A percentile compares a stretch with the other conserved stretches of the same genome.
Conservation (phyloP, 2,113 vertebrate genomes). For the Lucifuga dentata region DNA sequence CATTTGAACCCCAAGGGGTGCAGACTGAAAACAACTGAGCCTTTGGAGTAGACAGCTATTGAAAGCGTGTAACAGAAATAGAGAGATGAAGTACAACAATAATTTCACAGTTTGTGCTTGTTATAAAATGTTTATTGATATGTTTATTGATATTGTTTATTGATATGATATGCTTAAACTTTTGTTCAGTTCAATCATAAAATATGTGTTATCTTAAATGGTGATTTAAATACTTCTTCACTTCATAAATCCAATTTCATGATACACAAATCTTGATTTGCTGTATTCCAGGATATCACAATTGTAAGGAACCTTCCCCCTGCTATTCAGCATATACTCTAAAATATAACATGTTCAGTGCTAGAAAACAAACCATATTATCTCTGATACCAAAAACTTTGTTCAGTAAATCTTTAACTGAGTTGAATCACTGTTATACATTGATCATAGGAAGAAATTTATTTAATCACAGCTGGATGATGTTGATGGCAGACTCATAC, state of each 20-base stretch:
- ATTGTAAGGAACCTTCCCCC: conserved; percentile 14
- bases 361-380: background rate
- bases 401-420: conserved; percentile 2
- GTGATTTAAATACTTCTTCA: conserved; percentile 18
- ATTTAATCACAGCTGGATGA: conserved; percentile 73
- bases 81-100: background rate
- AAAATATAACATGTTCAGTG: background rate
- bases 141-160: conserved; percentile 66
- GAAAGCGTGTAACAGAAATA: background rate
- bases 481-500: conserved; percentile 82
- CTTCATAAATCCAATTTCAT: conserved; percentile 5
- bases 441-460: conserved; percentile 12
- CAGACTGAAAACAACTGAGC: too few species aligned
- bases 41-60: too few species aligned
- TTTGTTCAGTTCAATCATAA: too few species aligned
- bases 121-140: conserved; percentile 60
- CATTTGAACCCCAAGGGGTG: too few species aligned
- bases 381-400: background rate
- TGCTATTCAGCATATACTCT: conserved; percentile 17
- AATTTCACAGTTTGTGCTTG: background rate
- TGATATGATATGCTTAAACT: too few species aligned
- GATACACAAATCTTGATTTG: conserved; percentile 32
- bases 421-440: conserved; percentile 11
- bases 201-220: conserved; percentile 2
- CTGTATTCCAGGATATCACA: conserved; percentile 19